phyloP scores from a whole-genome alignment of 1,140 invertebrate genomes.

The Wiebesia pumilae region DNA sequence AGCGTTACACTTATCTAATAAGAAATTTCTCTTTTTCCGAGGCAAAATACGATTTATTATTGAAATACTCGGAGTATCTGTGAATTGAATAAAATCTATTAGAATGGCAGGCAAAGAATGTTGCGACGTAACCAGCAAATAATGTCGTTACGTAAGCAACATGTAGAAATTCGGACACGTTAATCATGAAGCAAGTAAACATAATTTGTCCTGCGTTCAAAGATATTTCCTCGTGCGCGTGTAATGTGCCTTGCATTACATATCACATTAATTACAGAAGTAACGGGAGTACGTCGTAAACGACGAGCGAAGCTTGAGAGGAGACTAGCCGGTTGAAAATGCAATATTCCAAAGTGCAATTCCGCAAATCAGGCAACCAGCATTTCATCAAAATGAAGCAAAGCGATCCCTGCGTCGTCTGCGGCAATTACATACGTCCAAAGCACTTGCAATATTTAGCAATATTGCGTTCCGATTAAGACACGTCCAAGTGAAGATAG shows the following conservation, averaged over 20 bases:
- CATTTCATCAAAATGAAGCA: constrained; percentile 22
- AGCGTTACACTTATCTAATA: too few relatives aligned
- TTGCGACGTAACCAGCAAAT: neutral
- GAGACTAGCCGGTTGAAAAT: neutral
- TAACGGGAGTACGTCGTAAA: constrained; percentile 15
- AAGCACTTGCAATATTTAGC: constrained; percentile 39
- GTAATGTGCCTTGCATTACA: neutral
- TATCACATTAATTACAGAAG: constrained; percentile 33
- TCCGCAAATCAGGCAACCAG: neutral
- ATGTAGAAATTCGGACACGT: neutral
- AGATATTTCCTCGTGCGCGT: constrained; percentile 2
- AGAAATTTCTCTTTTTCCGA: too few relatives aligned
- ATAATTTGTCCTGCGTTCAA: constrained; percentile 34
- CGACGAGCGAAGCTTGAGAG: neutral
- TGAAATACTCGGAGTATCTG: too few relatives aligned
- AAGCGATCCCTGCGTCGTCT: neutral
- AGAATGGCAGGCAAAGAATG: neutral
- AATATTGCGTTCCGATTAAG: constrained; percentile 51
- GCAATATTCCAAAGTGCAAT: constrained; percentile 27
- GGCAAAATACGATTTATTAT: too few relatives aligned
- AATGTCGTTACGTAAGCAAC: neutral
- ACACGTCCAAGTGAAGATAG: neutral
- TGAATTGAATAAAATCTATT: neutral
- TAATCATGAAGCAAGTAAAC: constrained; percentile 18
- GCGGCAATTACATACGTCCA: constrained; percentile 43